Evolutionary conservation across 2,113 vertebrate genomes (phyloP).

Genomic region (Sinosuthora webbiana): DNA sequence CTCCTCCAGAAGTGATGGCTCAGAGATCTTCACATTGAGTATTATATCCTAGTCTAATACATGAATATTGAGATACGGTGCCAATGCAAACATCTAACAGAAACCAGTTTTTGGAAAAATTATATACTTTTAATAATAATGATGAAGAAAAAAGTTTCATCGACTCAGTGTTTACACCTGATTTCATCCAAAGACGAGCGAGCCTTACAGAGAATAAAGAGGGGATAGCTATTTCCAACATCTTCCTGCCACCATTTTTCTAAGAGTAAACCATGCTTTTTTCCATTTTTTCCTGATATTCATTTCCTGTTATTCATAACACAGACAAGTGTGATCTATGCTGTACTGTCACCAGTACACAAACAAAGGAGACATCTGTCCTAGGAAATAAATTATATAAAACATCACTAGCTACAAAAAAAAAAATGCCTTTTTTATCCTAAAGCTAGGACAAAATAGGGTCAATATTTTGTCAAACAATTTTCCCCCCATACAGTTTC

Average conservation of each 20-base stretch:
- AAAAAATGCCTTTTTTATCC: fast-evolving
- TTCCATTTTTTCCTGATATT: not conserved
- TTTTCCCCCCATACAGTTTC: not conserved
- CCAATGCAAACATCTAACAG: not conserved
- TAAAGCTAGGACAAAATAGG: not conserved
- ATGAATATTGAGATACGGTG: not conserved
- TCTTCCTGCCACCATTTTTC: not conserved
- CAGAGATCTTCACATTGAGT: not conserved
- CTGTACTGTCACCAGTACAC: not conserved
- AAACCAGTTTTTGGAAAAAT: not conserved
- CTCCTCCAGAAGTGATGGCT: not conserved
- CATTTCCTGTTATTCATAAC: not conserved
- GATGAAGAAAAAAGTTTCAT: not conserved
- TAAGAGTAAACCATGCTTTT: not conserved
- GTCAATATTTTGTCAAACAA: not conserved
- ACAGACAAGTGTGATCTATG: not conserved
- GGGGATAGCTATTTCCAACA: not conserved
- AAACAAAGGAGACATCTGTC: not conserved
- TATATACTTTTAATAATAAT: not conserved
- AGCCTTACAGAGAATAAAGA: not conserved
- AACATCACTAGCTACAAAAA: not conserved
- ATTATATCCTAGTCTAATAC: not conserved
- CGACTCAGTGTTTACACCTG: not conserved
- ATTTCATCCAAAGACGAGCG: not conserved
- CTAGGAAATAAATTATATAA: not conserved